Base-by-base conservation (phyloP, 2,113 vertebrate species). In the Hippocampus guttulatus region DNA sequence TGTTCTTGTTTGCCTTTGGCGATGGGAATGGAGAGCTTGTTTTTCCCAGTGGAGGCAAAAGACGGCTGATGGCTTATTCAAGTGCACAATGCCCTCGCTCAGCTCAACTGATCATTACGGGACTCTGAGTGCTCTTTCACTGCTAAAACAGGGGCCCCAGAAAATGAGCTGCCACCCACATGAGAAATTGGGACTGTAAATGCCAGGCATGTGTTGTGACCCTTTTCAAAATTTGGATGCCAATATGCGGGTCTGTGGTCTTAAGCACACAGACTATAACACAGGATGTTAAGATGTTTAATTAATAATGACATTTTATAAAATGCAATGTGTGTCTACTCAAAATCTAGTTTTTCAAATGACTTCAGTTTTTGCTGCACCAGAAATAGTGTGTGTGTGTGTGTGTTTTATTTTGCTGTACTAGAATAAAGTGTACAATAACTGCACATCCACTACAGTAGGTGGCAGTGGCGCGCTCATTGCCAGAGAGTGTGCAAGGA, bases 101-200 rank as follows among this genome's bases (percentile, higher is more conserved):
- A 93, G 2, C 27, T 61, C 91, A 92, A 90, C 89, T 87, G 88
- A 91, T 93, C 89, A 93, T 94, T 92, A 93, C 61, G 78, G 79
- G 75, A 74, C 81, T 78, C 87, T 86, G 83, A 81, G 75, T 30
- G 20, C 85, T 79, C 87, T 88, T 85, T 83, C 74, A 66, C 84
- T 70, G 79, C 80, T 80, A 73, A 81, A 86, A 86, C 84, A 57
- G 58, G 72, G 78, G 74, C 85, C 84, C 85, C 15, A 64, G 83
- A 91, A 92, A 93, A 94, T 92, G 88, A 93, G 91, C 89, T 90
- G 90, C 88, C 89, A 88, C 78, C 68, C 65, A 69, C 67, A 65
- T 71, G 78, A 88, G 83, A 78, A 88, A 84, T 76, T 30, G 45
- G 78, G 80, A 79, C 80, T 79, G 74, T 38, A 69, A 78, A 73